phyloP scores from a whole-genome alignment of 30 jellyfish, hydroid and myxozoan genomes.

The Turritopsis rubra region DNA sequence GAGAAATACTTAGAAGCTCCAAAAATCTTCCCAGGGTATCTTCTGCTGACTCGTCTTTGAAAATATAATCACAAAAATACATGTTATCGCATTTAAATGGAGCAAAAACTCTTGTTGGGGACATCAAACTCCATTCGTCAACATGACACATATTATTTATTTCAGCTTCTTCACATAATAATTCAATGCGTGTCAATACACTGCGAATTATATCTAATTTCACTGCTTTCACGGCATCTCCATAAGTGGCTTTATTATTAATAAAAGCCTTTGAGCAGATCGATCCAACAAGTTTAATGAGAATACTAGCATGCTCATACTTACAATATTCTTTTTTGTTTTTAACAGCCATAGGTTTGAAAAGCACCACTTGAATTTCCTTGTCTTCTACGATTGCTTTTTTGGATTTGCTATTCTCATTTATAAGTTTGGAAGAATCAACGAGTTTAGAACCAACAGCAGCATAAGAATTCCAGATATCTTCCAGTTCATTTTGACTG shows the following conservation, averaged over 20 bases:
- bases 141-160: conserved; percentile 86
- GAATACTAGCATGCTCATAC: conserved; percentile 31
- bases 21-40: conserved; percentile 63
- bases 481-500: conserved; percentile 58
- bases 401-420: conserved; percentile 1
- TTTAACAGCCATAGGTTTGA: background rate
- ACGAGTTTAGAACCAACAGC: conserved; percentile 32
- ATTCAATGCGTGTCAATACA: conserved; percentile 59
- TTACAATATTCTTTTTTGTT: background rate
- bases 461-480: conserved; percentile 62
- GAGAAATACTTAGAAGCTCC: conserved; percentile 43
- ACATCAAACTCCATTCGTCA: conserved; percentile 87
- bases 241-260: conserved; percentile 72
- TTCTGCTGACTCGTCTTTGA: conserved; percentile 63
- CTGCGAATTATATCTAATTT: conserved; percentile 80
- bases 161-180: conserved; percentile 97
- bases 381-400: background rate
- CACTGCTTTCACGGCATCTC: conserved; percentile 76
- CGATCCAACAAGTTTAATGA: conserved; percentile 55
- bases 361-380: conserved; percentile 10
- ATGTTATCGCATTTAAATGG: conserved; percentile 29
- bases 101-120: conserved; percentile 82
- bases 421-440: conserved; percentile 37
- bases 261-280: conserved; percentile 52
- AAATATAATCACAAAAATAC: conserved; percentile 65